phyloP scores from a whole-genome alignment of 2,888 invertebrate genomes.

The Urechis unicinctus region DNA sequence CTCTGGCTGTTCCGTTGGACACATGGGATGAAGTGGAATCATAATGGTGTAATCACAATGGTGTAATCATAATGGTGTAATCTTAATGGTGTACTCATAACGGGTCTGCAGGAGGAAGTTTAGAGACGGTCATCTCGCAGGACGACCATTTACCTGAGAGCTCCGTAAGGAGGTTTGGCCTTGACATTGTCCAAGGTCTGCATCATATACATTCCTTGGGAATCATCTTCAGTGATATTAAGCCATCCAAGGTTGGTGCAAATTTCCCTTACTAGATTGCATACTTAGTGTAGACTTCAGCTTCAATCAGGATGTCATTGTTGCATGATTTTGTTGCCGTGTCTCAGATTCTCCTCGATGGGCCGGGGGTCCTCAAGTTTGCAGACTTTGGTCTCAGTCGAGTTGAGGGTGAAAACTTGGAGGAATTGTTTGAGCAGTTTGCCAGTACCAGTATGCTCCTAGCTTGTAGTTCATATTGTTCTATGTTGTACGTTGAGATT shows the following conservation, averaged over 20 bases:
- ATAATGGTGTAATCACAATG: background rate
- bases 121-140: constrained; percentile 43
- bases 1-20: too few relatives aligned
- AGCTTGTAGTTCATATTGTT: too few relatives aligned
- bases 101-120: constrained; percentile 33
- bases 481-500: too few relatives aligned
- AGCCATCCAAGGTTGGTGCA: constrained; percentile 44
- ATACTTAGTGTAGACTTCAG: too few relatives aligned
- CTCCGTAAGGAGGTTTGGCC: constrained; percentile 42
- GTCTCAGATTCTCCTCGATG: constrained; percentile 47
- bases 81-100: background rate
- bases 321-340: too few relatives aligned
- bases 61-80: too few relatives aligned
- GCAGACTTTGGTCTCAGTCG: constrained; percentile 49
- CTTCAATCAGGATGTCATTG: too few relatives aligned
- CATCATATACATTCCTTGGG: constrained; percentile 49
- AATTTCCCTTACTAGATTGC: too few relatives aligned
- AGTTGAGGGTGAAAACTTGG: constrained; percentile 47
- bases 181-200: constrained; percentile 46
- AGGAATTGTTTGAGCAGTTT: constrained; percentile 46
- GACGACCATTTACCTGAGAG: constrained; percentile 48
- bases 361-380: constrained; percentile 45
- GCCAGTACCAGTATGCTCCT: constrained; percentile 29
- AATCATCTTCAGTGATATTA: constrained; percentile 48
- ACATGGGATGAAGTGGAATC: too few relatives aligned